phyloP scores from a whole-genome alignment of 2,888 invertebrate genomes.

The Scotopteryx bipunctaria region DNA sequence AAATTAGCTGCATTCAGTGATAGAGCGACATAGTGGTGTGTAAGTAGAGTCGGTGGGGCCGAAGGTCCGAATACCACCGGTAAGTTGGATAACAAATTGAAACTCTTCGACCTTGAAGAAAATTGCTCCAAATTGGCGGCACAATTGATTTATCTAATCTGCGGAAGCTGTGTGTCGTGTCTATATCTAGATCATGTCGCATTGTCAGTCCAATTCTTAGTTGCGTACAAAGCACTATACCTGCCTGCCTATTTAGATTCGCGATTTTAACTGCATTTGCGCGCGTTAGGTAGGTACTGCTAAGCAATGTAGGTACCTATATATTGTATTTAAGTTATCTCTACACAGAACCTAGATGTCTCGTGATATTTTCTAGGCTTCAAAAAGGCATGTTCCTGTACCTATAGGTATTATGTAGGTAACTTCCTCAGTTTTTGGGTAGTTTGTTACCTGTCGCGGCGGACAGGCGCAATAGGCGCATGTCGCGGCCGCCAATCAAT shows the following conservation, averaged over 20 bases:
- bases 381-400: too few species aligned
- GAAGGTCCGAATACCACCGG: background rate
- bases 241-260: too few species aligned
- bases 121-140: slow-evolving; percentile 23
- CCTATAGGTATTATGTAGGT: too few species aligned
- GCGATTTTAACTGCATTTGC: too few species aligned
- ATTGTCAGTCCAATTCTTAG: background rate
- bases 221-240: background rate
- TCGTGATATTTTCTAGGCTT: too few species aligned
- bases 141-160: slow-evolving; percentile 18
- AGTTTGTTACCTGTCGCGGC: background rate
- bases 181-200: background rate
- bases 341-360: too few species aligned
- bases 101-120: slow-evolving; percentile 13
- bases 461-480: slow-evolving; percentile 18
- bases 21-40: background rate
- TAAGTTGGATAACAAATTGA: slow-evolving; percentile 9
- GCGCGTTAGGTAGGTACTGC: too few species aligned
- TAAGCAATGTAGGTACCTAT: too few species aligned
- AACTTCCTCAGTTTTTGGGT: too few species aligned
- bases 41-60: background rate
- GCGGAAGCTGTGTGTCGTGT: background rate
- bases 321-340: too few species aligned
- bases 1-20: slow-evolving; percentile 2
- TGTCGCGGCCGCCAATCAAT: slow-evolving; percentile 26